Base-by-base conservation (phyloP, 2,888 invertebrate genomes). In the Acanthacorydalis orientalis region DNA sequence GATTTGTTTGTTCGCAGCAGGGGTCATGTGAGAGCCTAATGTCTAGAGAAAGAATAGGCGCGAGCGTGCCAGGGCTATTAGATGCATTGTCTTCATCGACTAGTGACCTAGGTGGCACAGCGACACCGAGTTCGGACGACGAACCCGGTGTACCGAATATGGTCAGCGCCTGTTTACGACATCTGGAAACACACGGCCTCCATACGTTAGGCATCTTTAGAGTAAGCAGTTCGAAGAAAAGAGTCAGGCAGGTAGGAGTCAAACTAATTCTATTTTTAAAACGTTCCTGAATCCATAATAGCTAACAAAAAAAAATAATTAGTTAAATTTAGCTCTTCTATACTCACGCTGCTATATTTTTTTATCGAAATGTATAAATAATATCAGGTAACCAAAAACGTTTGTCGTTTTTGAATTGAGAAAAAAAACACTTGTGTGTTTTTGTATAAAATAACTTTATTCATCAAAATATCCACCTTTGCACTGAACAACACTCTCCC, bases 141-240 rank as follows among this genome's bases (percentile, higher is more conserved):
- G 75, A 54, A 50, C 70, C 73, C 4, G 69, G 74, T 49, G 83
- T 92, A 12, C 92, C 92, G 0, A 74, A 75, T 31, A 73, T 93
- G 53, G 80, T 92, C 37, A 73, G 73, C 49, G 79, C 80, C 52
- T 92, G 92, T 61, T 78, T 90, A 51, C 75, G 78, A 54, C 86
- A 91, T 65, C 73, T 93, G 51, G 80, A 90, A 60, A 71, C 75
- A 46, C 75, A 84, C 57, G 91, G 91, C 31, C 71, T 93, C 41
- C 77, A 81, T 57, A 88, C 87, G 39, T 73, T 90, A 14, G 95
- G 95, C 1, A 80, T 95, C 50, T 95, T 95, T 68, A 75, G 93
- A 54, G 90, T 93, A 42, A 89, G 91, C 53, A 82, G 90, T 34
- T 91, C 92, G 4, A 90, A 88, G 64, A 93, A 91, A 63, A 74